A percentile compares a stretch with the other conserved stretches of the same genome.
These are phyloP conservation scores for Zenarchopterus dispar DNA, from an alignment of 2,797 vertebrate species.

Conservation along the genomic window DNA sequence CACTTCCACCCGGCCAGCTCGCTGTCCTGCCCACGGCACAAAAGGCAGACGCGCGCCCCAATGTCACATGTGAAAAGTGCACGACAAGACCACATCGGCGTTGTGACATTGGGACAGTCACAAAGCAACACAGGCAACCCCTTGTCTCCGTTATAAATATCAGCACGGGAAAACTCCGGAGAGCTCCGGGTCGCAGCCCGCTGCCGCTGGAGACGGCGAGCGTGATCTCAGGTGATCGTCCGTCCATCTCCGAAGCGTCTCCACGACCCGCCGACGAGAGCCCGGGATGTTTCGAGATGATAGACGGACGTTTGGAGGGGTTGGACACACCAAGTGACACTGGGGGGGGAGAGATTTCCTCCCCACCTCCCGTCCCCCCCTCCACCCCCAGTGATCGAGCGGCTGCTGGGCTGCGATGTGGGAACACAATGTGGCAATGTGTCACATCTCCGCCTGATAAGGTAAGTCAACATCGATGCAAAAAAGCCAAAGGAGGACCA, in stretches of 20 bases:
- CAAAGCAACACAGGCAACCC: too few relatives aligned
- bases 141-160: constrained; percentile 21
- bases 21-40: constrained; percentile 64
- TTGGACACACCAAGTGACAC: constrained; percentile 28
- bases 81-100: constrained; percentile 36
- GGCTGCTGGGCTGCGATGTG: constrained; percentile 44
- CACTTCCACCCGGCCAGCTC: constrained; percentile 58
- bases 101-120: too few relatives aligned
- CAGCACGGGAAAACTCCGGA: constrained; percentile 68
- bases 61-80: constrained; percentile 59
- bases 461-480: constrained; percentile 56
- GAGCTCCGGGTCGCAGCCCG: constrained; percentile 54
- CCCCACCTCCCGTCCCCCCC: background rate
- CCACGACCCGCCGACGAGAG: background rate
- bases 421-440: constrained; percentile 55
- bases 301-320: too few relatives aligned
- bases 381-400: constrained; percentile 14
- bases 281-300: background rate
- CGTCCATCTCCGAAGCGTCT: background rate
- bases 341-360: constrained; percentile 18
- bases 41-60: constrained; percentile 63
- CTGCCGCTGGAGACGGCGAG: constrained; percentile 63
- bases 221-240: constrained; percentile 76
- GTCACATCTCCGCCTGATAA: constrained; percentile 71
- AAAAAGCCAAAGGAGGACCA: constrained; percentile 19